Evolutionary conservation across 2,797 vertebrate species (phyloP).

Genomic region (Fistularia commersonii): DNA sequence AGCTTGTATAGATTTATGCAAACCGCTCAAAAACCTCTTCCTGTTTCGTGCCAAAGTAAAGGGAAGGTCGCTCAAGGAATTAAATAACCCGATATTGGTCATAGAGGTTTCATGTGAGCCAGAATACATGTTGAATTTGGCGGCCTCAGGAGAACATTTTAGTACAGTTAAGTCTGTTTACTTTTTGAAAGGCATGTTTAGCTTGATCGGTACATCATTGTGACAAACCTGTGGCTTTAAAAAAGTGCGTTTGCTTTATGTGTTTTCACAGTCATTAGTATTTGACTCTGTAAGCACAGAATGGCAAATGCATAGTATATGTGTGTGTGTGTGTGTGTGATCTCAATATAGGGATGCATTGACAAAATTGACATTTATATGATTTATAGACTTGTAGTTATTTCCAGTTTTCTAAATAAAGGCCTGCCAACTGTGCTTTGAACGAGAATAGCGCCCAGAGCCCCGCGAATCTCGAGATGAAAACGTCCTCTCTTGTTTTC

Average conservation of each 20-base stretch:
- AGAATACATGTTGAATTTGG: no score
- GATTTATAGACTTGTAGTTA: neutral
- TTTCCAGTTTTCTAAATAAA: neutral
- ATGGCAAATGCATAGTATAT: constrained; percentile 42
- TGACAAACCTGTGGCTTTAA: constrained; percentile 29
- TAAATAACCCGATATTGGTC: no score
- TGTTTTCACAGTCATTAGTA: constrained; percentile 36
- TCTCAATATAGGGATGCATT: constrained; percentile 6
- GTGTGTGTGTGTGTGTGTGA: constrained; percentile 31
- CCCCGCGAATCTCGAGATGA: neutral
- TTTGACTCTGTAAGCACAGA: constrained; percentile 21
- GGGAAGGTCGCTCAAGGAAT: no score
- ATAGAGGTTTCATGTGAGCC: no score
- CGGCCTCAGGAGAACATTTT: neutral
- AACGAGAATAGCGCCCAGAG: constrained; percentile 13
- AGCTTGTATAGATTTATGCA: no score
- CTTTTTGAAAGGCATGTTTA: constrained; percentile 12
- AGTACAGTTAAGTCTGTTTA: neutral
- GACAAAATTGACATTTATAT: constrained; percentile 4
- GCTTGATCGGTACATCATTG: constrained; percentile 19
- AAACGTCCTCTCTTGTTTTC: constrained; percentile 48
- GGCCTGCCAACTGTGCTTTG: constrained; percentile 40
- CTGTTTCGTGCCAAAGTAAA: no score
- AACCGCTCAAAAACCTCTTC: no score
- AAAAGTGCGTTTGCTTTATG: constrained; percentile 35